Conservation (phyloP, 1,140 invertebrate genomes). For the Theocolax elegans region DNA sequence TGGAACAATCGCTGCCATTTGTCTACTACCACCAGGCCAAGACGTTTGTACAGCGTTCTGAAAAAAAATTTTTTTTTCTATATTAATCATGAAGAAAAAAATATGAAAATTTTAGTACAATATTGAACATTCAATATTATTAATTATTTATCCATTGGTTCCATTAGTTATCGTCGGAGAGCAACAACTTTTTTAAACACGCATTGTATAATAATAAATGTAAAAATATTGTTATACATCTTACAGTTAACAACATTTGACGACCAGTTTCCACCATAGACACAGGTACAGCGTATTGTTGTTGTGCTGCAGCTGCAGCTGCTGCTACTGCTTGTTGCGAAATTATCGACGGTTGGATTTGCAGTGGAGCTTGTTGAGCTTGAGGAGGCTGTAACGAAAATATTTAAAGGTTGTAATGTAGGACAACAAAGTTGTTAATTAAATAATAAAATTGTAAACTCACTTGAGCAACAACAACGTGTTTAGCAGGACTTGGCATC, state of each 20-base stretch:
- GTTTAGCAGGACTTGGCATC: slow-evolving; percentile 86
- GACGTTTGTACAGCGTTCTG: slow-evolving; percentile 84
- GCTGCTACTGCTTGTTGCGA: slow-evolving; percentile 74
- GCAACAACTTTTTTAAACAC: too few species aligned
- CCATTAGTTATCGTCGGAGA: too few species aligned
- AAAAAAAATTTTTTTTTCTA: too few species aligned
- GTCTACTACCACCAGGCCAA: slow-evolving; percentile 80
- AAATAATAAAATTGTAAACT: slow-evolving; percentile 12
- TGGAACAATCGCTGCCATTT: slow-evolving; percentile 87
- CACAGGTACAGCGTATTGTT: slow-evolving; percentile 86
- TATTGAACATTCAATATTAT: too few species aligned
- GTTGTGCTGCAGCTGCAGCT: slow-evolving; percentile 71
- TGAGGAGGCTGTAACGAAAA: slow-evolving; percentile 56
- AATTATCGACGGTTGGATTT: slow-evolving; percentile 77
- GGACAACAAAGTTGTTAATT: not conserved
- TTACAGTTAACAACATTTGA: slow-evolving; percentile 76
- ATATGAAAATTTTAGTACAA: too few species aligned
- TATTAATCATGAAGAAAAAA: too few species aligned
- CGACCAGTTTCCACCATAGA: slow-evolving; percentile 87
- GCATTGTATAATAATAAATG: too few species aligned
- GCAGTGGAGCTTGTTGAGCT: slow-evolving; percentile 67
- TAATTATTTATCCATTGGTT: too few species aligned
- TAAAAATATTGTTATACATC: too few species aligned
- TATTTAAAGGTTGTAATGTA: not conserved
- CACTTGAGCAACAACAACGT: slow-evolving; percentile 83